Conservation (phyloP, 2,888 invertebrate species). For the Neoscelio sp. region DNA sequence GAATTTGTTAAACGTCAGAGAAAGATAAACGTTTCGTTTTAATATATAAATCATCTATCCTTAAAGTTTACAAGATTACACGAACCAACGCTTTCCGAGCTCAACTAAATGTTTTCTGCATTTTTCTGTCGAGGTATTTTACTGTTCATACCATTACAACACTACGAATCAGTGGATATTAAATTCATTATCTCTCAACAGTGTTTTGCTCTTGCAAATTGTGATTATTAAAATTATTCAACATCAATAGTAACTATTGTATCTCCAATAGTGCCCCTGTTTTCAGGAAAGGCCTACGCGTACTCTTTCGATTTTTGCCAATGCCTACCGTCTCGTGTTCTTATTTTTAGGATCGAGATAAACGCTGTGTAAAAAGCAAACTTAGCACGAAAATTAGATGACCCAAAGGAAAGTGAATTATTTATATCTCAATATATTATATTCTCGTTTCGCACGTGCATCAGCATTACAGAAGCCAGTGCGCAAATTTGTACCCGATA, state of each 20-base stretch:
- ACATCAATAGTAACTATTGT: constrained; percentile 66
- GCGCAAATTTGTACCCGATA: constrained; percentile 72
- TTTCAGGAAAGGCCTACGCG: constrained; percentile 41
- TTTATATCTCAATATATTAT: constrained; percentile 52
- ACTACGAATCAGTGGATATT: constrained; percentile 56
- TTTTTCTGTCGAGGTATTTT: constrained; percentile 52
- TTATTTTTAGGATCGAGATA: constrained; percentile 19
- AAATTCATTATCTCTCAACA: constrained; percentile 60
- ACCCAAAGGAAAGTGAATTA: constrained; percentile 37
- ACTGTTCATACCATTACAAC: constrained; percentile 45
- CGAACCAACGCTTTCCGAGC: too few relatives aligned
- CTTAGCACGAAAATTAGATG: constrained; percentile 35
- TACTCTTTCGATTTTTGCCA: constrained; percentile 32
- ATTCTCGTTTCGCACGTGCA: constrained; percentile 63
- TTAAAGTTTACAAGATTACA: too few relatives aligned
- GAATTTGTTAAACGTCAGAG: too few relatives aligned
- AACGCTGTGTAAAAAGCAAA: constrained; percentile 42
- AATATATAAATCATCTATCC: too few relatives aligned
- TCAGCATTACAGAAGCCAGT: constrained; percentile 64
- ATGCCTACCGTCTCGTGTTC: constrained; percentile 25
- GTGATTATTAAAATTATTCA: constrained; percentile 61
- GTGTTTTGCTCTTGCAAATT: constrained; percentile 55
- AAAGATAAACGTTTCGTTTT: too few relatives aligned
- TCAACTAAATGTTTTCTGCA: too few relatives aligned
- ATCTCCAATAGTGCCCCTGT: constrained; percentile 51